These are phyloP conservation scores for Amphipyra berbera DNA, from an alignment of 2,888 invertebrate genomes.

Conservation along the genomic window DNA sequence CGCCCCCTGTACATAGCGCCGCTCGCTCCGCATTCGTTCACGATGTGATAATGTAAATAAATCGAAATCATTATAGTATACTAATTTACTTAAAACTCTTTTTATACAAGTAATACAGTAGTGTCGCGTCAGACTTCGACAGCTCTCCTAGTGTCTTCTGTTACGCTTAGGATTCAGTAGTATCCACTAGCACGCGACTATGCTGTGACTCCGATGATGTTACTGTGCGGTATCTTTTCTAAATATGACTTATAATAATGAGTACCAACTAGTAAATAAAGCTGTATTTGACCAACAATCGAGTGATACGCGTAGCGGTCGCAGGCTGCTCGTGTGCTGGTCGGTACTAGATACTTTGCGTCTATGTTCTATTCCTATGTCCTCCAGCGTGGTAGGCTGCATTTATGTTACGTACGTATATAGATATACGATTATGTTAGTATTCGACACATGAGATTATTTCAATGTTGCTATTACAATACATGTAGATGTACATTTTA, in stretches of 20 bases:
- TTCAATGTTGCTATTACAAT: slow-evolving; percentile 61
- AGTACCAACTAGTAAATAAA: too few species aligned
- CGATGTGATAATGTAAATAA: slow-evolving; percentile 85
- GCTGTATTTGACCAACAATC: too few species aligned
- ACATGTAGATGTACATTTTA: slow-evolving; percentile 74
- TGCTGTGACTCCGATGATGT: slow-evolving; percentile 1
- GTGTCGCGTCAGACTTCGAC: slow-evolving; percentile 41
- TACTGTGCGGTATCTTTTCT: neutral
- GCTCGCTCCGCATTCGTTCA: slow-evolving; percentile 65
- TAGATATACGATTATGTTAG: slow-evolving; percentile 53
- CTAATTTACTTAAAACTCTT: slow-evolving; percentile 72
- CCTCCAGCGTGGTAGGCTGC: slow-evolving; percentile 32
- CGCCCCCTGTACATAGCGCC: slow-evolving; percentile 56
- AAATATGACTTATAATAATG: neutral
- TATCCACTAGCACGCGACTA: slow-evolving; percentile 9
- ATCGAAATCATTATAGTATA: slow-evolving; percentile 62
- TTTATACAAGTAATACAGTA: slow-evolving; percentile 77
- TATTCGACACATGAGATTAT: slow-evolving; percentile 72
- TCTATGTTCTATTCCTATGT: neutral
- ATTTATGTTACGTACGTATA: slow-evolving; percentile 45
- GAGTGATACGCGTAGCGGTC: neutral
- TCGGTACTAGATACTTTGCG: neutral
- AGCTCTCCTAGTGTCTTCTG: slow-evolving; percentile 50
- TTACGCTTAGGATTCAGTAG: slow-evolving; percentile 29
- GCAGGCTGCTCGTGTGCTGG: neutral